A percentile compares a stretch with the other conserved stretches of the same genome.
These are phyloP conservation scores for Scolopax bukidnonensis DNA, from an alignment of 2,797 vertebrate species.

Conservation along the genomic window DNA sequence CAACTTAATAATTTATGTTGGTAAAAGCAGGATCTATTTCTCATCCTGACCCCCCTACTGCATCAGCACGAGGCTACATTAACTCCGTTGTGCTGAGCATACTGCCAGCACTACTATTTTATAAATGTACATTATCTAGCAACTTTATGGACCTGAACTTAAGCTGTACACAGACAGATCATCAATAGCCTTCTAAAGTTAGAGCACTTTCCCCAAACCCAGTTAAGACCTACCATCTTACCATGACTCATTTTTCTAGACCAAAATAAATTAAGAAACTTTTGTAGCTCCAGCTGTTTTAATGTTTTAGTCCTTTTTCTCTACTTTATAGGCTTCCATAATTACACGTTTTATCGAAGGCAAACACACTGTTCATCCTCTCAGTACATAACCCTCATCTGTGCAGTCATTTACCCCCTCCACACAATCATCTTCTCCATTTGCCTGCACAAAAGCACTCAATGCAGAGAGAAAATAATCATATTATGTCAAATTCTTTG, in stretches of 20 bases:
- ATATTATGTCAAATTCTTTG: background rate
- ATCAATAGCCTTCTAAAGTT: background rate
- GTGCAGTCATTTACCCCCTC: background rate
- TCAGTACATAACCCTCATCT: background rate
- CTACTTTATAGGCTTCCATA: background rate
- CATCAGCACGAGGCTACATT: slow-evolving; percentile 11
- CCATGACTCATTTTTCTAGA: background rate
- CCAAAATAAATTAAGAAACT: background rate
- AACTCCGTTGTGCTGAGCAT: background rate
- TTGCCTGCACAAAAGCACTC: background rate
- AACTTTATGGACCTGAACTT: background rate
- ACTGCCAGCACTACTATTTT: slow-evolving; percentile 9
- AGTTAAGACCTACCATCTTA: background rate
- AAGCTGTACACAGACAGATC: background rate
- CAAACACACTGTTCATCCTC: background rate
- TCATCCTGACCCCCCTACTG: background rate
- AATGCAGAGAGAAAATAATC: background rate
- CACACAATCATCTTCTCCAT: background rate
- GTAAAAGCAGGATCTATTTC: slow-evolving; percentile 45
- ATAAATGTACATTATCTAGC: background rate
- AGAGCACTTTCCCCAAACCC: background rate
- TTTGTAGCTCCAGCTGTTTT: background rate
- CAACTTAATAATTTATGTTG: slow-evolving; percentile 35
- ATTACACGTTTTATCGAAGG: background rate
- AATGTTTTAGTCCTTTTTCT: background rate